Evolutionary conservation across 37 sponge, comb jelly and placozoan genomes (phyloP).

Genomic region (Cladorhizidae sp.): DNA sequence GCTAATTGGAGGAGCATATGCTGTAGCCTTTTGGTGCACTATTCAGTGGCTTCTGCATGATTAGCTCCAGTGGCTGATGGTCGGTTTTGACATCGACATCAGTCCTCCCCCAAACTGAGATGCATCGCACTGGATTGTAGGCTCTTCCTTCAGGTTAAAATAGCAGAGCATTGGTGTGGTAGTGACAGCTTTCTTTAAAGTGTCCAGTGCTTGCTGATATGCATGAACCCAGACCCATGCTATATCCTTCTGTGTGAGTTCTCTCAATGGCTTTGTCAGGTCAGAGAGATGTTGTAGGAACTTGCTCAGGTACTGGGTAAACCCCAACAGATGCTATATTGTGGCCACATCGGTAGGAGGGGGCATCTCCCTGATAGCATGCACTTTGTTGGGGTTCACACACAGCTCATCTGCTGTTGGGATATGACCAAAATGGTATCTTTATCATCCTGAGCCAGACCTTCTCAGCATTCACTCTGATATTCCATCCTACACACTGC

Average conservation of each 20-base stretch:
- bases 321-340: no score
- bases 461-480: no score
- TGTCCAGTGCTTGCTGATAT: no score
- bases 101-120: conserved; percentile 2
- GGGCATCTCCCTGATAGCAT: no score
- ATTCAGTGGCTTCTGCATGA: conserved; percentile 35
- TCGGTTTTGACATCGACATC: conserved; percentile 21
- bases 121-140: conserved; percentile 14
- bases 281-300: conserved; percentile 4
- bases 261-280: no score
- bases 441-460: no score
- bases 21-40: conserved; percentile 23
- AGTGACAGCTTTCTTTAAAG: background rate
- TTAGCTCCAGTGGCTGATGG: conserved; percentile 33
- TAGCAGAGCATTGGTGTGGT: no score
- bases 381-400: background rate
- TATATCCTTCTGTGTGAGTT: no score
- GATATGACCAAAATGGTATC: background rate
- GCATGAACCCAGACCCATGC: background rate
- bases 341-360: no score
- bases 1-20: no score
- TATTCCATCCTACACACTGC: no score
- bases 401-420: conserved; percentile 5
- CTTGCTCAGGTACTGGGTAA: no score
- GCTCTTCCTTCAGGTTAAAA: conserved; percentile 5